Percentiles rank a stretch among this genome's conserved stretches.
These are phyloP conservation scores for Pseudococcus jackbeardsleyi DNA, from an alignment of 2,888 invertebrate species.

Conservation along the genomic window DNA sequence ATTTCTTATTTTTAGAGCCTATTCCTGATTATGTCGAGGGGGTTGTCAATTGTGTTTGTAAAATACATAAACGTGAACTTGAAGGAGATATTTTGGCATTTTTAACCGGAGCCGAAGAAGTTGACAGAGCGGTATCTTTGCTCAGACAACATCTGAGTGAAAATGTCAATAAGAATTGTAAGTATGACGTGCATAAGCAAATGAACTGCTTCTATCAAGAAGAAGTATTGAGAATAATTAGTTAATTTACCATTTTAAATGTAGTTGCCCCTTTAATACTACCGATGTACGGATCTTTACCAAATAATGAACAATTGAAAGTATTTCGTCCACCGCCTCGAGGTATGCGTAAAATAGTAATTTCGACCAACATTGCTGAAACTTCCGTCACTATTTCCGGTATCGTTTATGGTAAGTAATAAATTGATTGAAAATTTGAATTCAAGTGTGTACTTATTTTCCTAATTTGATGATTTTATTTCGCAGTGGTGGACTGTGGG, in stretches of 20 bases:
- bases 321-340: conserved; percentile 83
- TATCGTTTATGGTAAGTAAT: conserved; percentile 83
- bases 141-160: conserved; percentile 74
- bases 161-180: conserved; percentile 43
- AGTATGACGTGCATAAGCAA: background rate
- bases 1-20: conserved; percentile 75
- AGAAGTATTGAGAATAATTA: background rate
- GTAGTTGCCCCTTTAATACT: conserved; percentile 65
- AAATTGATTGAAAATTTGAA: conserved; percentile 69
- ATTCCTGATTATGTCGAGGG: conserved; percentile 90
- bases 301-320: conserved; percentile 86
- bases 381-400: conserved; percentile 96
- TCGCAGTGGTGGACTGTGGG: conserved; percentile 92
- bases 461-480: conserved; percentile 64
- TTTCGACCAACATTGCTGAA: conserved; percentile 97
- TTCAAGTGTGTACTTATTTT: background rate
- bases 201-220: background rate
- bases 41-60: conserved; percentile 88
- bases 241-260: conserved; percentile 4
- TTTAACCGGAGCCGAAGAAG: conserved; percentile 95
- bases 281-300: conserved; percentile 93
- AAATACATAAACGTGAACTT: conserved; percentile 87
- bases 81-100: conserved; percentile 93
- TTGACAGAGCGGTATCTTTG: conserved; percentile 80
- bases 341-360: conserved; percentile 86